Base-by-base conservation (phyloP, 2,113 vertebrate genomes). In the Labeo rohita region DNA sequence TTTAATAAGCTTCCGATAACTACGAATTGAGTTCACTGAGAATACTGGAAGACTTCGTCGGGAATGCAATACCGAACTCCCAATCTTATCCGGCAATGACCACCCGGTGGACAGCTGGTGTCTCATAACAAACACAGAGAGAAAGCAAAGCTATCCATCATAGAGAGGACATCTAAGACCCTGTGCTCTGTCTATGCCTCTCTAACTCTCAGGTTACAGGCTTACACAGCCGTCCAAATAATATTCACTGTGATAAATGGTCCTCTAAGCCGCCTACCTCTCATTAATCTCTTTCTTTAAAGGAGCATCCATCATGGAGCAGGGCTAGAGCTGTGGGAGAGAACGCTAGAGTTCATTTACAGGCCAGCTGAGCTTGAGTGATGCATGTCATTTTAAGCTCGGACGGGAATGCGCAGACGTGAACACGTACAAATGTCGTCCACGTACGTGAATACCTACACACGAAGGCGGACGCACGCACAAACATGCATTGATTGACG, bases 231-330 rank as follows among this genome's bases (percentile, higher is more conserved):
- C 96, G 96, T 98, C 98, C 97, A 98, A 99, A 99, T 99, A 99
- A 98, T 98, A 98, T 99, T 97, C 97, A 95, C 95, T 95, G 96
- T 99, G 98, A 99, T 98, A 96, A 98, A 99, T 98, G 97, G 96
- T 94, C 94, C 96, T 95, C 96, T 94, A 95, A 96, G 96, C 95
- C 96, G 95, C 91, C 95, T 97, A 97, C 96, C 97, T 96, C 95
- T 98, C 97, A 99, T 99, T 98, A 98, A 98, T 95, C 95, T 98
- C 97, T 97, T 97, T 98, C 87, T 97, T 96, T 98, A 97, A 97
- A 98, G 96, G 96, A 96, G 96, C 97, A 99, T 99, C 98, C 96
- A 96, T 99, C 98, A 98, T 96, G 94, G 93, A 96, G 96, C 94
- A 95, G 94, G 93, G 95, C 97, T 96, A 96, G 96, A 96, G 96